Evolutionary conservation across 2,113 vertebrate genomes (phyloP), one percentile per base, ranked within the genome.

Genomic region (Columba livia): DNA sequence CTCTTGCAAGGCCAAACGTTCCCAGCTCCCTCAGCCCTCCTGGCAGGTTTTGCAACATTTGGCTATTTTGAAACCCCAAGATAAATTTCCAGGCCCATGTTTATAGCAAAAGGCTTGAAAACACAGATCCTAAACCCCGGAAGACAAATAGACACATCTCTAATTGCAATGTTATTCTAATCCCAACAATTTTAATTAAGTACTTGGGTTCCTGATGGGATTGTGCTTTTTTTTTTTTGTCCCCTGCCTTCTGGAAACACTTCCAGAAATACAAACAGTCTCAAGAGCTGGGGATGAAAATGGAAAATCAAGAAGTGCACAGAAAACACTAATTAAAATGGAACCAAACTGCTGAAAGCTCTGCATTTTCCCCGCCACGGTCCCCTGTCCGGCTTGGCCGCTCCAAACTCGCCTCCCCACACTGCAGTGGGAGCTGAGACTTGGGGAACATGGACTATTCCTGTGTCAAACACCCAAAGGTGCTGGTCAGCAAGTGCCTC

Each of bases 11-110:
- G 42, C 79, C 73, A 67, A 47, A 12, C 0, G 2, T 57, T 94
- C 94, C 72, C 86, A 90, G 32, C 48, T 89, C 69, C 26, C 61
- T 72, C 20, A 2, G 65, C 84, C 80, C 73, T 94, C 62, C 92
- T 93, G 86, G 70, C 36, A 36, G 25, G 65, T 95, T 96, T 96
- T 97, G 95, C 86, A 97, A 97, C 65, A 75, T n/a, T 94, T 87
- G 80, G 61, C 62, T 91, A 15, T 93, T 96, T 91, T 90, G 96
- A 96, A 96, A 96, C 32, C 48, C 62, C 34, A 54, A 67, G 91
- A 95, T 72, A 61, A 82, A 93, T 94, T 87, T 94, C 83, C 86
- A 95, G 73, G 38, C 57, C 40, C 13, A 0, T 89, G 89, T 96
- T 96, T 96, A 92, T 77, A 93, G 93, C 70, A 82, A 85, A 94